Percentiles rank a stretch among this genome's conserved stretches.
These are phyloP conservation scores for Anthonomus grandis DNA, from an alignment of 1,140 invertebrate genomes.

Conservation along the genomic window DNA sequence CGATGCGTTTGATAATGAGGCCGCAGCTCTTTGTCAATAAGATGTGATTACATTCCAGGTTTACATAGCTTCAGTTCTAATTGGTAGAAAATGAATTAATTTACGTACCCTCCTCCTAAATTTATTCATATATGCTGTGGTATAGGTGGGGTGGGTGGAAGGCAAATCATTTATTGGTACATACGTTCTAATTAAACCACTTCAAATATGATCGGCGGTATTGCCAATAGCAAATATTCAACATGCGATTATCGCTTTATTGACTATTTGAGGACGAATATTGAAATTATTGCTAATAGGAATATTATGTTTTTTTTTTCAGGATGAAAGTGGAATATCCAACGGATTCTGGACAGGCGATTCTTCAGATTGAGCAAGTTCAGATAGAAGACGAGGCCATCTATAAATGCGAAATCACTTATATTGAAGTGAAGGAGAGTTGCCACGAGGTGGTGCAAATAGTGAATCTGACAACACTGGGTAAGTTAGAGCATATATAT, in stretches of 20 bases:
- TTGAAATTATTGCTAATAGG: neutral
- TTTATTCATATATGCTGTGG: too few relatives aligned
- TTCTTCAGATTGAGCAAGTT: slow-evolving; percentile 64
- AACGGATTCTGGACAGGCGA: slow-evolving; percentile 58
- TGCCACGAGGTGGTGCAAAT: slow-evolving; percentile 73
- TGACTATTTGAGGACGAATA: neutral
- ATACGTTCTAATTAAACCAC: too few relatives aligned
- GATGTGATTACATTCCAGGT: slow-evolving; percentile 17
- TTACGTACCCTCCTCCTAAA: too few relatives aligned
- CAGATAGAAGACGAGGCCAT: slow-evolving; percentile 73
- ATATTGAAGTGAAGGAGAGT: slow-evolving; percentile 70
- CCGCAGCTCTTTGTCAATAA: slow-evolving; percentile 21
- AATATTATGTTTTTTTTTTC: slow-evolving; percentile 40
- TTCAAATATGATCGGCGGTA: too few relatives aligned
- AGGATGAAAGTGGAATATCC: slow-evolving; percentile 69
- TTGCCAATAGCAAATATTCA: too few relatives aligned
- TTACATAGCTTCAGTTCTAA: neutral
- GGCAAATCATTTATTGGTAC: too few relatives aligned
- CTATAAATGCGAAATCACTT: slow-evolving; percentile 84
- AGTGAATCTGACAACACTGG: slow-evolving; percentile 73
- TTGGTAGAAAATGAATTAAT: too few relatives aligned
- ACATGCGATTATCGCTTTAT: too few relatives aligned
- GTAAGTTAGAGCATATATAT: too few relatives aligned
- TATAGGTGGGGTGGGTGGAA: too few relatives aligned
- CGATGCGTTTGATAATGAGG: neutral